Evolutionary conservation across 2,113 vertebrate genomes (phyloP), one percentile per base, ranked within the genome.

Genomic region (Amia ocellicauda): DNA sequence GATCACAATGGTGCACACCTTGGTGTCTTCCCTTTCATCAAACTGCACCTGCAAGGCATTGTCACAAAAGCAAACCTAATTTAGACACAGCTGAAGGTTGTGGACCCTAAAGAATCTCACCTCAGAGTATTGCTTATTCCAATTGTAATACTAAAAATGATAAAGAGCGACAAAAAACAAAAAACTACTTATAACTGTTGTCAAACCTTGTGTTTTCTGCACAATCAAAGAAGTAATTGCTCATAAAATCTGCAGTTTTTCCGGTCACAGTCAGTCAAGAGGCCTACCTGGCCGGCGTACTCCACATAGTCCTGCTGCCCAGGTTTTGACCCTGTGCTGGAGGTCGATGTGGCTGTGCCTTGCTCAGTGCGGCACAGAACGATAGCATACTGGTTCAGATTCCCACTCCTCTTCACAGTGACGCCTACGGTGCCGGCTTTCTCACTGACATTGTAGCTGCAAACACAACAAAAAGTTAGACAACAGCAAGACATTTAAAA

Each of bases 371-470:
- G 92, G 69, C 97, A 99, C 58, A 98, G 75, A 22, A 97, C 92
- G 0, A 99, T 94, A 31, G 92, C 90, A 1, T 99, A 99, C 80
- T 97, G 97, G 75, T 98, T 93, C 62, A 98, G 92, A 77, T 96
- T 98, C 0, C 97, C 97, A 0, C 73, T 78, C 43, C 96, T 85
- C 79, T 90, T 93, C 69, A 99, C 91, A 0, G 86, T 84, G 68
- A 99, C 64, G 0, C 93, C 91, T 61, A 98, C 89, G 0, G 90
- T 90, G 5, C 95, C 91, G 0, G 90, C 84, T 2, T 89, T 94
- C 85, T 99, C 97, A 20, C 88, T 91, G 60, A 95, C 88, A 0
- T 84, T 91, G 84, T 95, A 98, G 81, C 97, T 99, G 80, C 2
- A 74, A 72, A 78, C 0, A 54, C 0, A 60, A 66, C 0, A 70